These are phyloP conservation scores for Drosophila robusta DNA, from an alignment of 2,888 invertebrate species.

Conservation along the genomic window DNA sequence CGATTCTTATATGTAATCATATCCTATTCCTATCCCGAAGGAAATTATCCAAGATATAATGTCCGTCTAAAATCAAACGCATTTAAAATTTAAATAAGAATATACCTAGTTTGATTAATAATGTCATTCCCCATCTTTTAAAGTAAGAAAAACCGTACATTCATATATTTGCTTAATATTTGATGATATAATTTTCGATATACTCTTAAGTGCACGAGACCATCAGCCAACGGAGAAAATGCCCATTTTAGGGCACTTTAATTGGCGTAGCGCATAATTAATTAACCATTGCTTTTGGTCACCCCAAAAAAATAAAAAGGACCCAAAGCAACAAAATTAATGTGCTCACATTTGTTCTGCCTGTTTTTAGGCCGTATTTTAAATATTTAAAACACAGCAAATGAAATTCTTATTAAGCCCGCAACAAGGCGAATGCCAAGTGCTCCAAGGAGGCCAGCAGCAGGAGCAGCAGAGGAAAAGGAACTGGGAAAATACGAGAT, in stretches of 20 bases:
- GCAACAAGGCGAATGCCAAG: slow-evolving; percentile 16
- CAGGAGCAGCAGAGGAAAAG: no score
- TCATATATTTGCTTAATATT: no score
- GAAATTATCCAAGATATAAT: no score
- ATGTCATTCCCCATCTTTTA: no score
- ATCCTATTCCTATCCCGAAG: no score
- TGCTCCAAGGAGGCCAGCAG: neutral
- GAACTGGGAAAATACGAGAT: slow-evolving; percentile 5
- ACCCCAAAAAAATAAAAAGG: slow-evolving; percentile 36
- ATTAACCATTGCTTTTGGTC: slow-evolving; percentile 63
- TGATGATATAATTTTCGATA: slow-evolving; percentile 4
- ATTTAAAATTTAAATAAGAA: no score
- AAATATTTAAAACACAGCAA: slow-evolving; percentile 59
- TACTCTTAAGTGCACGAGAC: slow-evolving; percentile 5
- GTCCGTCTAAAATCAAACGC: no score
- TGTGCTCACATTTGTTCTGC: slow-evolving; percentile 42
- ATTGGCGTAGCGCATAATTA: slow-evolving; percentile 59
- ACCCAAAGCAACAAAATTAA: slow-evolving; percentile 48
- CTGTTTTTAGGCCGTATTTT: slow-evolving; percentile 30
- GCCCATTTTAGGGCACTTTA: slow-evolving; percentile 49
- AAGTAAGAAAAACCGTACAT: neutral
- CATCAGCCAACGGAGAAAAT: slow-evolving; percentile 29
- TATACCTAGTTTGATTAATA: no score
- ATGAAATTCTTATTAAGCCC: slow-evolving; percentile 47
- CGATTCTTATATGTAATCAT: no score